A percentile compares a stretch with the other conserved stretches of the same genome.
phyloP scores from a whole-genome alignment of 2,797 vertebrate species.

The Pseudochaenichthys georgianus region DNA sequence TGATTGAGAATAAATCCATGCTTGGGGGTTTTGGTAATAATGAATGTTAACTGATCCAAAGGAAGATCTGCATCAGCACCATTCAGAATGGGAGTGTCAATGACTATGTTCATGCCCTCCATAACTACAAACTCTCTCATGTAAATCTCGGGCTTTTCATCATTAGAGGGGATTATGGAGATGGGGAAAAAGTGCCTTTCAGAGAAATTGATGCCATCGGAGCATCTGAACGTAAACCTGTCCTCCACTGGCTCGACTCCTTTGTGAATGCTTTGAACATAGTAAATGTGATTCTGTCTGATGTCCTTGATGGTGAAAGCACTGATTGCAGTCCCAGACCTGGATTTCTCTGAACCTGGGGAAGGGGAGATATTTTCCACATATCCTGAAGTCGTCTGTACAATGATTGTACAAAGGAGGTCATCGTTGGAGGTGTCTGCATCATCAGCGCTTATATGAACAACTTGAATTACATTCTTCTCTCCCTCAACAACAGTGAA shows the following conservation, averaged over 20 bases:
- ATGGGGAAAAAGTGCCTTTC: constrained; percentile 92
- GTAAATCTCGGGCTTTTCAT: constrained; percentile 95
- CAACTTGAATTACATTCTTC: constrained; percentile 86
- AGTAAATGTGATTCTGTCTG: constrained; percentile 91
- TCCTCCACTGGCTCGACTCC: constrained; percentile 95
- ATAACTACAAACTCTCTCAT: constrained; percentile 96
- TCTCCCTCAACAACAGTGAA: constrained; percentile 91
- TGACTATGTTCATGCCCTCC: constrained; percentile 97
- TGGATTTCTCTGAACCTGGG: constrained; percentile 96
- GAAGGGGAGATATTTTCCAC: constrained; percentile 97
- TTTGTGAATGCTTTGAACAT: constrained; percentile 96
- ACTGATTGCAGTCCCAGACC: constrained; percentile 92
- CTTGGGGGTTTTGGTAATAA: constrained; percentile 88
- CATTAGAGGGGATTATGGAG: constrained; percentile 91
- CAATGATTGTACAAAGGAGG: constrained; percentile 94
- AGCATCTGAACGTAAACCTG: constrained; percentile 94
- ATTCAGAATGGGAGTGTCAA: constrained; percentile 94
- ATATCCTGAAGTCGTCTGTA: constrained; percentile 93
- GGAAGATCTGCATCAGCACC: constrained; percentile 92
- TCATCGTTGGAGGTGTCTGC: constrained; percentile 91
- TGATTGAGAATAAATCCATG: constrained; percentile 94
- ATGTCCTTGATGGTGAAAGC: constrained; percentile 97
- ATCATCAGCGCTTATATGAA: constrained; percentile 90
- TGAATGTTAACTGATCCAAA: constrained; percentile 88
- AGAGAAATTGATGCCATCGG: constrained; percentile 96